Evolutionary conservation across 2,888 invertebrate genomes (phyloP).

Genomic region (Spilosoma lubricipeda): DNA sequence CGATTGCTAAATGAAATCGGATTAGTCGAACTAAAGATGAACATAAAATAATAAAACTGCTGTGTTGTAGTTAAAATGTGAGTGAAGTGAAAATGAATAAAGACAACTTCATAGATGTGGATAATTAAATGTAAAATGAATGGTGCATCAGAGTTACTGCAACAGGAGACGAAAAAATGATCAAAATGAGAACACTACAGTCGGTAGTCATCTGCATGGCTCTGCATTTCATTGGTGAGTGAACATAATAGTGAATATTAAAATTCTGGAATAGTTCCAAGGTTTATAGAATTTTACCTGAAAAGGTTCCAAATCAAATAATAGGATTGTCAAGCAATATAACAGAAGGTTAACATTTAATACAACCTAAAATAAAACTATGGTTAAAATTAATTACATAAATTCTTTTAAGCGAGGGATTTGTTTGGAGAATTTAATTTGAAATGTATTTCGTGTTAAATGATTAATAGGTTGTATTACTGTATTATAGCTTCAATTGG

Average conservation of each 20-base stretch:
- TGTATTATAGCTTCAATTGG: neutral
- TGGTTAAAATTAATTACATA: neutral
- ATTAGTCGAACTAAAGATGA: constrained; percentile 33
- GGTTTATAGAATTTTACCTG: constrained; percentile 32
- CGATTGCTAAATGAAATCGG: constrained; percentile 27
- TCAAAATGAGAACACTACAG: constrained; percentile 72
- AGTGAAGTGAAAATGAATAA: constrained; percentile 35
- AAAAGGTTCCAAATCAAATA: constrained; percentile 29
- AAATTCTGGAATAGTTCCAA: constrained; percentile 34
- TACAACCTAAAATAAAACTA: neutral
- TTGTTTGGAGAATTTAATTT: neutral
- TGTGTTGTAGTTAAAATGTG: constrained; percentile 35
- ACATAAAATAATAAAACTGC: constrained; percentile 32
- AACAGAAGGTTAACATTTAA: neutral
- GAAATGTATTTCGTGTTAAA: neutral
- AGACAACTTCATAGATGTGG: constrained; percentile 32
- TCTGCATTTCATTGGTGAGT: constrained; percentile 71
- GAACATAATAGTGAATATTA: constrained; percentile 27
- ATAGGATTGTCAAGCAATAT: constrained; percentile 9
- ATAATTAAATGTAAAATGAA: constrained; percentile 39
- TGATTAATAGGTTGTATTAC: neutral
- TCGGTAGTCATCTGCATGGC: constrained; percentile 64
- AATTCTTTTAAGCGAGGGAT: neutral
- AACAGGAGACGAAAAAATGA: constrained; percentile 53
- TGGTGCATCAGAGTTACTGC: constrained; percentile 44